Evolutionary conservation across 2,888 invertebrate species (phyloP), one percentile per base, ranked within the genome.

Genomic region (Lucinisca nassula): DNA sequence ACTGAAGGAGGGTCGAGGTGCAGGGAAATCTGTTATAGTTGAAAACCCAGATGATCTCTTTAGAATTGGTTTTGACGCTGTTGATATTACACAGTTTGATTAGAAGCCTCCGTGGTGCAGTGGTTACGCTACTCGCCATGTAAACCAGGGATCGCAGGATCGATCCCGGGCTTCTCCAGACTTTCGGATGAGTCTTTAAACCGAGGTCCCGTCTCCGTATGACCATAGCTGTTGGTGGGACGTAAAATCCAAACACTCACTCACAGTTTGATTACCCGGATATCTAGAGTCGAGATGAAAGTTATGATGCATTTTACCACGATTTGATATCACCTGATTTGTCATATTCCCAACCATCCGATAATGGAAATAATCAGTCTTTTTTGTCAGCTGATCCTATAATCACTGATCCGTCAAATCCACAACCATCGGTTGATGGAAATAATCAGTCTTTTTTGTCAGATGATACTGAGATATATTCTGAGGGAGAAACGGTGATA

Each of bases 21-120:
- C 35, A 8, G 35, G 67, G 21, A 58, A 67, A 67, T 4, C 14
- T 35, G 24, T 67, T 1, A 2, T 35, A 1, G 10, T 67, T 10
- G 67, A 67, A 14, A 67, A 67, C 35, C 67, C 67, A 35, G 67
- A 67, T 35, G 67, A 67, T 24, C 67, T 67, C 6, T 67, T 67
- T 14, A 67, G 35, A 17, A 35, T 67, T 1, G 67, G 67, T 1
- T 0, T 67, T 17, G 67, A 67, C 24, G 14, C 27, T 2, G 35
- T 35, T 67, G 67, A 67, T 35, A 1, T 67, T 17, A 67, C 67
- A 1, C 67, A 67, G 35, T 67, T 58, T n/a, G n/a, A n/a, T n/a
- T n/a, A n/a, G n/a, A n/a, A n/a, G n/a, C n/a, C n/a, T n/a, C n/a
- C n/a, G n/a, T n/a, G n/a, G n/a, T n/a, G n/a, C n/a, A n/a, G n/a